Conservation (phyloP, 2,113 vertebrate species). For the Physeter macrocephalus region DNA sequence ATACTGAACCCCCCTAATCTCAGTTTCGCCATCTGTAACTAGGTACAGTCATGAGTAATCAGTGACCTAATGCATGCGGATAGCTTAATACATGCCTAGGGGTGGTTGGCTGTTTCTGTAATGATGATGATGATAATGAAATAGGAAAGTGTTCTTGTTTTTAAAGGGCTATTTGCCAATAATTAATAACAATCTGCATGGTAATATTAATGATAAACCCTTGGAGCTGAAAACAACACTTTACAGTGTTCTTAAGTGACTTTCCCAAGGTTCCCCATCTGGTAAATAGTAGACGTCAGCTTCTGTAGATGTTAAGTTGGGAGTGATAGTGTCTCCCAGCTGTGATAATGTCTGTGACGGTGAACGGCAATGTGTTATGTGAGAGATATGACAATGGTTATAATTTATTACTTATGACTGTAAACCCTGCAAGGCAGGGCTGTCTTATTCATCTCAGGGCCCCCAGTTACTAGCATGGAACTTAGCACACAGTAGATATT, state of each 20-base stretch:
- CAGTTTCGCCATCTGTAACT: not conserved
- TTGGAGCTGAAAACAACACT: not conserved
- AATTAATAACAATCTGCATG: not conserved
- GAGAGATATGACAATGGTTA: no score
- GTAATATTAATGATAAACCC: not conserved
- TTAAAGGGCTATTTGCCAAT: not conserved
- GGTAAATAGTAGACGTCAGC: not conserved
- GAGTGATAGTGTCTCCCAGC: not conserved
- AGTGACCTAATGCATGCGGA: not conserved
- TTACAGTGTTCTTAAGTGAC: not conserved
- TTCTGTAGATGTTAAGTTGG: no score
- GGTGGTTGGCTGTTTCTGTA: no score
- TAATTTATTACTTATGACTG: not conserved
- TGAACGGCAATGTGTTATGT: no score
- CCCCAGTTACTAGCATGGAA: no score
- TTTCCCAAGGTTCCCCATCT: not conserved
- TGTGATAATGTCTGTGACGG: not conserved
- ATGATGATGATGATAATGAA: not conserved
- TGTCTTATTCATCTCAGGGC: not conserved
- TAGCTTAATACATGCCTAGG: accelerated
- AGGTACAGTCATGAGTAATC: no score
- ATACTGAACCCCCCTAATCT: not conserved
- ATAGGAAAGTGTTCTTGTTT: not conserved
- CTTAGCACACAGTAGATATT: not conserved
- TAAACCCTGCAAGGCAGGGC: not conserved